Evolutionary conservation across 92 coral and sea anemone species (phyloP).

Genomic region (Phenganax subtilis): DNA sequence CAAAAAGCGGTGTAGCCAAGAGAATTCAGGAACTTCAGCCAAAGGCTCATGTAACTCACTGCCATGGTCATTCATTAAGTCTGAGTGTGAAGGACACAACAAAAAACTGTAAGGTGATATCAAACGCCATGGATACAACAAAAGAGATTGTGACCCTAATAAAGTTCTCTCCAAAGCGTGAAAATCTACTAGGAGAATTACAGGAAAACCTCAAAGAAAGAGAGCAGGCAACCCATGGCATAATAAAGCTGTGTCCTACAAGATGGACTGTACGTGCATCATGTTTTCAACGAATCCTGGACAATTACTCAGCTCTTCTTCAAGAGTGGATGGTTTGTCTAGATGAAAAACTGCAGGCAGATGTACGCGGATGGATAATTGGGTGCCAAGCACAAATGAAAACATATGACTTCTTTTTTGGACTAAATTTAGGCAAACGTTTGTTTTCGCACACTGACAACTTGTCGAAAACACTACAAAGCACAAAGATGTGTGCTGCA

Average conservation of each 20-base stretch:
- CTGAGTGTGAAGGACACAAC: slow-evolving; percentile 56
- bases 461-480: slow-evolving; percentile 57
- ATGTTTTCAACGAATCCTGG: slow-evolving; percentile 38
- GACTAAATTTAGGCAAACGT: slow-evolving; percentile 44
- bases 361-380: slow-evolving; percentile 54
- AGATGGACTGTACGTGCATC: slow-evolving; percentile 42
- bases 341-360: slow-evolving; percentile 50
- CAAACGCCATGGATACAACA: slow-evolving; percentile 46
- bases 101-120: slow-evolving; percentile 51
- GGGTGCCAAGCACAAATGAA: slow-evolving; percentile 64
- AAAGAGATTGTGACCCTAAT: slow-evolving; percentile 48
- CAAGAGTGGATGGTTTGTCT: slow-evolving; percentile 52
- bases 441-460: slow-evolving; percentile 61
- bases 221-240: slow-evolving; percentile 31
- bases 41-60: slow-evolving; percentile 67
- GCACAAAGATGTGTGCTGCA: slow-evolving; percentile 52
- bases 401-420: slow-evolving; percentile 48
- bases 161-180: slow-evolving; percentile 56
- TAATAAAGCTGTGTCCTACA: slow-evolving; percentile 41
- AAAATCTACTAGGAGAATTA: slow-evolving; percentile 52
- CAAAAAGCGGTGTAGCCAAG: slow-evolving; percentile 53
- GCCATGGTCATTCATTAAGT: slow-evolving; percentile 66
- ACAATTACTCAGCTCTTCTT: slow-evolving; percentile 44
- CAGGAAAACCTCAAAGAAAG: slow-evolving; percentile 40
- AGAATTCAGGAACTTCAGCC: slow-evolving; percentile 61